Percentiles rank a stretch among this genome's conserved stretches.
These are phyloP conservation scores for Ectemnius cavifrons DNA, from an alignment of 2,888 invertebrate species.

Conservation along the genomic window DNA sequence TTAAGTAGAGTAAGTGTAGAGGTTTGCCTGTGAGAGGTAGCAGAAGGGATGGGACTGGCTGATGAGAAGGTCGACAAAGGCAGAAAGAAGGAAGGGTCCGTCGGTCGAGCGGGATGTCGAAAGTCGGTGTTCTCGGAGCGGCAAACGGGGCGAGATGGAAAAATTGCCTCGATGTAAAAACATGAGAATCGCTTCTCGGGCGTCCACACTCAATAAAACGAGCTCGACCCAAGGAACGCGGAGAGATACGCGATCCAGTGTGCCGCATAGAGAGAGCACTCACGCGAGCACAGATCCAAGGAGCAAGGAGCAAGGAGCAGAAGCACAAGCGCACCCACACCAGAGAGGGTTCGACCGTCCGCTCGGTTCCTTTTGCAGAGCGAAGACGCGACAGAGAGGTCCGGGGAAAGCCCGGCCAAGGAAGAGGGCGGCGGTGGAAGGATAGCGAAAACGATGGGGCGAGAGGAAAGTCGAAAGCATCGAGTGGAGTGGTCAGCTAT, in stretches of 20 bases:
- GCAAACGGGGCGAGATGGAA: conserved; percentile 76
- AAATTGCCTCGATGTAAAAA: conserved; percentile 78
- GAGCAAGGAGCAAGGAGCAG: no score
- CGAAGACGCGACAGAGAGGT: conserved; percentile 13
- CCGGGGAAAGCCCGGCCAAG: conserved; percentile 19
- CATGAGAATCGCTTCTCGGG: conserved; percentile 75
- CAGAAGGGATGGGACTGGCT: conserved; percentile 22
- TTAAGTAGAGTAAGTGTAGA: conserved; percentile 28
- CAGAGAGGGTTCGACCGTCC: conserved; percentile 36
- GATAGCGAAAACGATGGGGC: conserved; percentile 39
- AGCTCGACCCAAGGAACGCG: conserved; percentile 51
- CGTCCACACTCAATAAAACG: conserved; percentile 76
- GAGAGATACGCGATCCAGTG: conserved; percentile 62
- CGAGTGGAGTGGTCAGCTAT: conserved; percentile 75
- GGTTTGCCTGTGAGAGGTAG: conserved; percentile 61
- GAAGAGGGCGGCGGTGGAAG: conserved; percentile 10
- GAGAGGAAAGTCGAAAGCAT: conserved; percentile 40
- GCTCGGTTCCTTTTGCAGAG: conserved; percentile 36
- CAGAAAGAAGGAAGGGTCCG: conserved; percentile 30
- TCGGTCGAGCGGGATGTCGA: conserved; percentile 54
- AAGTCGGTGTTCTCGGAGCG: conserved; percentile 66
- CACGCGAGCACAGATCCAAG: conserved; percentile 41
- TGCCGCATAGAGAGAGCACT: conserved; percentile 42
- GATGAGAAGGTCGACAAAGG: conserved; percentile 29
- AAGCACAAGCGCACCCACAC: conserved; percentile 37